Evolutionary conservation across 2,113 vertebrate species (phyloP), one percentile per base, ranked within the genome.

Genomic region (Oreochromis niloticus): DNA sequence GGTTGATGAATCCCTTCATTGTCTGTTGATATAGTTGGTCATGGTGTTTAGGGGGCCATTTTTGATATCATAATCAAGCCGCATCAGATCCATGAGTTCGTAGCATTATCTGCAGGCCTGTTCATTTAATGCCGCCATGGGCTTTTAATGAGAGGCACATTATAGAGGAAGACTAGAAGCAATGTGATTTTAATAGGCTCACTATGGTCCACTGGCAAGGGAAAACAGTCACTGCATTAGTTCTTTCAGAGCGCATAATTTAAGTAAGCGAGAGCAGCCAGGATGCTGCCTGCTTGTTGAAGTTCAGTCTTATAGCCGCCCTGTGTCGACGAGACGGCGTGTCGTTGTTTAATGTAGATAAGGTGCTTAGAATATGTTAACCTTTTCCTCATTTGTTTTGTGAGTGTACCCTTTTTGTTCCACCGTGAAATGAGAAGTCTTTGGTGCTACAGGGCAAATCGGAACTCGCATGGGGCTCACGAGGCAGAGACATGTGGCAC

Each of bases 281-380:
- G 66, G 82, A 63, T 80, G 89, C 52, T 82, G 87, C 79, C 84
- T 88, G 87, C 87, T 87, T 68, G 87, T 90, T n/a, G n/a, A 61
- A 84, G 91, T 90, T 94, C 85, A 80, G 88, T 80, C 85, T 86
- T 54, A 59, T 27, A 68, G 75, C 83, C n/a, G 54, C 34, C 43
- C 66, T 2, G 48, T 32, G 63, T 86, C 36, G 61, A 79, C 43
- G 43, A 84, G 68, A 87, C 52, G 82, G 48, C 89, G 61, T 59
- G 86, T 89, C 87, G 57, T 82, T 89, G 88, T 83, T 86, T 86
- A 82, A 79, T 90, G 93, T 85, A 88, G 92, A 94, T 94, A 91
- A 95, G 91, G 84, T 88, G 59, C 90, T 90, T 82, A 86, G 94
- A 96, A 96, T 94, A 90, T 86, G 94, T 95, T 96, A 95, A 96